These are phyloP conservation scores for Trachelus iudaicus DNA, from an alignment of 2,888 invertebrate species.

Conservation along the genomic window DNA sequence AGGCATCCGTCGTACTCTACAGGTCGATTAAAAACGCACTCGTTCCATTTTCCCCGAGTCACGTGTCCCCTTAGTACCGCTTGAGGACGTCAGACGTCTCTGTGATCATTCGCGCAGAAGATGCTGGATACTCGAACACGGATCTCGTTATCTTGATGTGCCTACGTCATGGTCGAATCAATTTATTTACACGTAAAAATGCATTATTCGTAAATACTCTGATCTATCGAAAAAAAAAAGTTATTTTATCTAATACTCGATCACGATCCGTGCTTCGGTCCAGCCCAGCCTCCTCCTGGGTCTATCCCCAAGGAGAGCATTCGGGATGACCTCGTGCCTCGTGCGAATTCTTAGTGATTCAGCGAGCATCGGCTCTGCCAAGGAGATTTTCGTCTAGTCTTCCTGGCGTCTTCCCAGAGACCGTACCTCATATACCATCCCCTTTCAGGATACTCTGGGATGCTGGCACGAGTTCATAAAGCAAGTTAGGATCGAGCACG, in stretches of 20 bases:
- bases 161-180: background rate
- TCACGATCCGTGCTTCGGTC: background rate
- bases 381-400: slow-evolving; percentile 31
- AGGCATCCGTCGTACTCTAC: no score
- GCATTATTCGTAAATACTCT: background rate
- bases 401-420: slow-evolving; percentile 39
- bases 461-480: slow-evolving; percentile 12
- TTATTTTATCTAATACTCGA: background rate
- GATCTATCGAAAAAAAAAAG: background rate
- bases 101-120: background rate
- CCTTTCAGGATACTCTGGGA: background rate
- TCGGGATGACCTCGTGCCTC: background rate
- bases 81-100: background rate
- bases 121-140: background rate
- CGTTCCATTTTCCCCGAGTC: background rate
- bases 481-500: background rate
- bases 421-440: background rate
- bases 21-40: background rate
- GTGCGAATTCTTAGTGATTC: background rate
- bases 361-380: background rate
- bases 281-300: background rate
- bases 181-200: background rate
- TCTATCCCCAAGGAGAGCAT: background rate
- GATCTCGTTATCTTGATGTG: background rate
- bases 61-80: background rate